Base-by-base conservation (phyloP, 2,113 vertebrate genomes). In the Cyanoramphus novaezelandiae region DNA sequence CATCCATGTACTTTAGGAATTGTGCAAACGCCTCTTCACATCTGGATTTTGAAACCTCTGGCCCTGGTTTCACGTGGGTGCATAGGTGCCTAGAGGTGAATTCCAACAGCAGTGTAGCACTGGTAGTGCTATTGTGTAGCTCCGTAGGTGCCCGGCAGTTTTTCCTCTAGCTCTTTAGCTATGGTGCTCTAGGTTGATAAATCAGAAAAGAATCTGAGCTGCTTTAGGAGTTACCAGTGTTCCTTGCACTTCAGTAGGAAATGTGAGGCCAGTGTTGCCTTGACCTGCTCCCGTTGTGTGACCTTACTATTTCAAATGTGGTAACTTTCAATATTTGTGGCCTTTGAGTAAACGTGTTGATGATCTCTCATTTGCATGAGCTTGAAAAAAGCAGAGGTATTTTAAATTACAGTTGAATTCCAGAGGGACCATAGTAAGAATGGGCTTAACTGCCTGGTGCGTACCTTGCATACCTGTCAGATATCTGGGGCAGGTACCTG, bases 1-100 rank as follows among this genome's bases (percentile, higher is more conserved):
- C 49, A 5, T 2, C 2, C 1, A 28, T 25, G 23, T 2, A 20
- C 59, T 64, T 4, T 0, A 11, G 63, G 13, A 3, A n/a, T 9
- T n/a, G 37, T 13, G 33, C 1, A 1, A 88, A 44, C 43, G 70
- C 17, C 55, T 15, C 1, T 43, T 39, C 7, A 23, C 24, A 6
- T 10, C 19, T n/a, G n/a, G 31, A 4, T 39, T 69, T 39, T 16
- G 55, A 27, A 63, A 39, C 33, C 55, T 37, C 39, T 25, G 70
- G 25, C 18, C 25, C 15, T 0, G 1, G 17, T 19, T 55, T 55
- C 7, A 28, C 3, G 0, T 21, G 9, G 23, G 28, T 17, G 27
- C 29, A 8, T 14, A 5, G 50, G 4, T 1, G 14, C n/a, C 52
- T 12, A 52, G 19, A 35, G 53, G 47, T 46, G 53, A 44, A 2